Conservation (phyloP, 2,797 vertebrate species). For the Allobates femoralis region DNA sequence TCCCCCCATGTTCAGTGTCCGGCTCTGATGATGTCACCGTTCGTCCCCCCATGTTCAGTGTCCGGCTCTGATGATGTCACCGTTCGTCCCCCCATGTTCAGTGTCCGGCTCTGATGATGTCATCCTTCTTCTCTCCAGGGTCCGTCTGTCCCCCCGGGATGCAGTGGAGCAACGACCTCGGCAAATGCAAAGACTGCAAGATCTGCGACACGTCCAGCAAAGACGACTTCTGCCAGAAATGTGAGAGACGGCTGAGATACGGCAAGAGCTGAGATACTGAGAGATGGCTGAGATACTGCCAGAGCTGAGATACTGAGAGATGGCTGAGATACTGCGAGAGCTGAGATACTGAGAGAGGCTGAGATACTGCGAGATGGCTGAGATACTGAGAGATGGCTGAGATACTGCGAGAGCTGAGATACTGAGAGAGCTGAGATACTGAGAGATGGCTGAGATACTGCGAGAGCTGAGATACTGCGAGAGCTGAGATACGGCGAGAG, state of each 20-base stretch:
- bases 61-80: too few species aligned
- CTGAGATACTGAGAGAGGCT: background rate
- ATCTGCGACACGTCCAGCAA: constrained; percentile 48
- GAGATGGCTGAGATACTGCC: background rate
- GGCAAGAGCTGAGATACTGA: background rate
- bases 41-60: too few species aligned
- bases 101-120: background rate
- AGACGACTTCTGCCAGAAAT: constrained; percentile 59
- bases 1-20: too few species aligned
- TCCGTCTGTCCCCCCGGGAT: background rate
- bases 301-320: background rate
- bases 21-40: too few species aligned
- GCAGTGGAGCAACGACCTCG: constrained; percentile 47
- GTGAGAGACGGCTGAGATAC: constrained; percentile 44
- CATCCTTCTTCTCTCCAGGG: background rate
- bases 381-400: background rate
- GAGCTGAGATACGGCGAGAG: background rate
- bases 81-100: too few species aligned
- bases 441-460: background rate
- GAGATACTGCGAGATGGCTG: background rate
- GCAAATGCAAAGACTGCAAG: constrained; percentile 50
- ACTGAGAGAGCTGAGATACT: too few species aligned
- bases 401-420: background rate
- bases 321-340: background rate
- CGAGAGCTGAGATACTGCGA: background rate